Conservation (phyloP, 2,888 invertebrate genomes). For the Lithophane semibrunnea region DNA sequence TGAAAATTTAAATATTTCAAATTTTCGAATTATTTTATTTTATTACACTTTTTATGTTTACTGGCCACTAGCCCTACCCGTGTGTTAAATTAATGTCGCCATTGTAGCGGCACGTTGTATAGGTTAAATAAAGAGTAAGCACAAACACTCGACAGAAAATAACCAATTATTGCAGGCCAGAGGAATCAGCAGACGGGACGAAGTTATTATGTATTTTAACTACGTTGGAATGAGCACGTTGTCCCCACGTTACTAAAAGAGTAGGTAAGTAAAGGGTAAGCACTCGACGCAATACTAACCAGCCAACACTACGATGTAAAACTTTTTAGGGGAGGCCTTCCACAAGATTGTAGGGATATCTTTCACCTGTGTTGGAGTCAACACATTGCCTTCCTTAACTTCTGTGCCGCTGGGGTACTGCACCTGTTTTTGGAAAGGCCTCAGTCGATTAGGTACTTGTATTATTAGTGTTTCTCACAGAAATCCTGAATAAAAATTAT, state of each 20-base stretch:
- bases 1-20: too few relatives aligned
- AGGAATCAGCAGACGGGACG: slow-evolving; percentile 92
- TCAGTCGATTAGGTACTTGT: background rate
- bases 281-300: slow-evolving; percentile 86
- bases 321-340: slow-evolving; percentile 89
- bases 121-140: background rate
- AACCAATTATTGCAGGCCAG: slow-evolving; percentile 94
- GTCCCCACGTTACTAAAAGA: slow-evolving; percentile 16
- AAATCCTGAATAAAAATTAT: background rate
- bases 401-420: slow-evolving; percentile 1
- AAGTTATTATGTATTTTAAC: background rate
- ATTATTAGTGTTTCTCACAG: background rate
- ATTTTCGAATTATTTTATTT: too few relatives aligned
- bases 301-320: slow-evolving; percentile 95
- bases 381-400: slow-evolving; percentile 35
- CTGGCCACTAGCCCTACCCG: too few relatives aligned
- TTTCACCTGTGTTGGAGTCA: slow-evolving; percentile 37
- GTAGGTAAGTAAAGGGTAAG: background rate
- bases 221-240: slow-evolving; percentile 31
- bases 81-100: too few relatives aligned
- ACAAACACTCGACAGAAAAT: slow-evolving; percentile 23
- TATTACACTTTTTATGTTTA: too few relatives aligned
- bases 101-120: too few relatives aligned
- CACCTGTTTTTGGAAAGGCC: slow-evolving; percentile 5
- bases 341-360: slow-evolving; percentile 88